Percentiles rank a stretch among this genome's conserved stretches.
These are phyloP conservation scores for Narcine bancroftii DNA, from an alignment of 2,113 vertebrate species.

Conservation along the genomic window DNA sequence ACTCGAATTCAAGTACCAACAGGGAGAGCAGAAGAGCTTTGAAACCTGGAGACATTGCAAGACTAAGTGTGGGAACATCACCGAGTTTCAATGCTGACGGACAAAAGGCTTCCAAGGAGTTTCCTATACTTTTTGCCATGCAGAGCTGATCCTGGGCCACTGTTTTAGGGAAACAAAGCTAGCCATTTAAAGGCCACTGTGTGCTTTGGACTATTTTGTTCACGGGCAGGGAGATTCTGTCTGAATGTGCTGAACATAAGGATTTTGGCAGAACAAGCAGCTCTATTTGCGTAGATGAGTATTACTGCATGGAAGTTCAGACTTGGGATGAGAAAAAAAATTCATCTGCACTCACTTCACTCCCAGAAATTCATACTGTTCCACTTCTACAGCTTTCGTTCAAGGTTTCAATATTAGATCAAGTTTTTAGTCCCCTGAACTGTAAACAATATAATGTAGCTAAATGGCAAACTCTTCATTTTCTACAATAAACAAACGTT, in stretches of 20 bases:
- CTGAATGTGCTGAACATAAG: neutral
- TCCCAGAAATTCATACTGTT: neutral
- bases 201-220: conserved; percentile 12
- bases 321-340: neutral
- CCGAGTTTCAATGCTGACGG: conserved; percentile 12
- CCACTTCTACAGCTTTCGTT: neutral
- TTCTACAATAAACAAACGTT: no score
- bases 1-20: conserved; percentile 33
- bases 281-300: neutral
- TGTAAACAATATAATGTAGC: neutral
- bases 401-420: conserved; percentile 1
- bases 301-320: neutral
- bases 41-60: conserved; percentile 22
- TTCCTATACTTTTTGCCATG: neutral
- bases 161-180: neutral
- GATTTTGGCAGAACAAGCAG: neutral
- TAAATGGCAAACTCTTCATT: no score
- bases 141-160: neutral
- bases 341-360: neutral
- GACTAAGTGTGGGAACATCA: conserved; percentile 32
- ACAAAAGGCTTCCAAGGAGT: conserved; percentile 25
- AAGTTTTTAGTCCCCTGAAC: neutral
- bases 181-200: neutral
- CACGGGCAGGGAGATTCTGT: neutral
- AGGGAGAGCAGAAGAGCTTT: neutral